Base-by-base conservation (phyloP, 2,888 invertebrate species). In the Aphodius sticticus region DNA sequence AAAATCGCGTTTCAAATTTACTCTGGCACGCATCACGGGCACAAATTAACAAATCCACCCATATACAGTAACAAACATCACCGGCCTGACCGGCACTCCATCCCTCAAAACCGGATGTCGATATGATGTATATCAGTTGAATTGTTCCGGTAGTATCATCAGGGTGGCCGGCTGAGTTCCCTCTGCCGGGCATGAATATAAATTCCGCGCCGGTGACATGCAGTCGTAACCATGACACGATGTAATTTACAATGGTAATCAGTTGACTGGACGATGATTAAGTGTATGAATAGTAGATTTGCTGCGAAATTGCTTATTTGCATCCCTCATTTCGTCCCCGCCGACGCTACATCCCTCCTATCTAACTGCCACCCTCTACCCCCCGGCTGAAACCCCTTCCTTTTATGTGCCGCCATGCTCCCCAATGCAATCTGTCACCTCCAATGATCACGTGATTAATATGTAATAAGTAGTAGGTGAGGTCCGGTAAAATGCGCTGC, bases 231-330 rank as follows among this genome's bases (percentile, higher is more conserved):
- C 83, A 81, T 83, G 83, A 85, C 84, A 85, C 84, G 84, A 84
- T 84, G 86, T 87, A 88, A 89, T 89, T 88, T 88, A 88, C 88
- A 87, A 88, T 87, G 88, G 88, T 88, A 89, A 89, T 88, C 88
- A 88, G 88, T 87, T 86, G 88, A 88, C 88, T 87, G 89, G 88
- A 88, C 88, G 87, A 88, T 89, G 89, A 89, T 89, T 88, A 89
- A 89, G 88, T 88, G 88, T 88, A 89, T 89, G 89, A 88, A 89
- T 89, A 88, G 85, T 87, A 88, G 87, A 89, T 89, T 88, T 86
- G 87, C 85, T 86, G 86, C 85, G 88, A 89, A 89, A 89, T 89
- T 89, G 88, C 88, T 87, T 88, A 86, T 86, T 86, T 86, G 86
- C 86, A 86, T 85, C 85, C 84, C 82, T 80, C 83, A 82, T 82